Conservation (phyloP, 1,140 invertebrate genomes). For the Trachymyrmex septentrionalis region DNA sequence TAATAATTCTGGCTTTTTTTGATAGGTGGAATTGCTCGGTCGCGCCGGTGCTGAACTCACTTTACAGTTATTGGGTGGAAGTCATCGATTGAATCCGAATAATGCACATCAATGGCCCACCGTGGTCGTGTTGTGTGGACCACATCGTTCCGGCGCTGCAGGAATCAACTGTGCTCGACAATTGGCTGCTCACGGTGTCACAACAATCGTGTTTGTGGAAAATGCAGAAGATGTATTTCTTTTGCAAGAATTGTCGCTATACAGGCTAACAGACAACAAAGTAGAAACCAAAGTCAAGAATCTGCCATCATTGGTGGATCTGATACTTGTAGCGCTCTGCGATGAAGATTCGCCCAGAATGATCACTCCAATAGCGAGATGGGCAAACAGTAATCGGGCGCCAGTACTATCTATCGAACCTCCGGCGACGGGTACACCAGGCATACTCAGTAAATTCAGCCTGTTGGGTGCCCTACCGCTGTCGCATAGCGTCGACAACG, state of each 20-base stretch:
- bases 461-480: constrained; percentile 92
- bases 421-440: constrained; percentile 89
- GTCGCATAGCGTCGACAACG: constrained; percentile 90
- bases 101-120: constrained; percentile 94
- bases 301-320: constrained; percentile 89
- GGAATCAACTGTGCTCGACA: constrained; percentile 93
- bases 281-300: constrained; percentile 87
- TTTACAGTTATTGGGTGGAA: constrained; percentile 92
- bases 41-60: constrained; percentile 93
- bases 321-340: constrained; percentile 90
- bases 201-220: constrained; percentile 90
- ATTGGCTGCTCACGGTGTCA: constrained; percentile 93
- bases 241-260: constrained; percentile 89
- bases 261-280: constrained; percentile 88
- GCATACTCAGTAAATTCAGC: constrained; percentile 91
- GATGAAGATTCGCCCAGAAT: constrained; percentile 82
- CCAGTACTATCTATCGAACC: constrained; percentile 94
- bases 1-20: constrained; percentile 13
- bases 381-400: constrained; percentile 91
- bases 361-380: constrained; percentile 87
- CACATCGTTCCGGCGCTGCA: constrained; percentile 90
- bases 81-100: constrained; percentile 91
- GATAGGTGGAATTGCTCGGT: constrained; percentile 91
- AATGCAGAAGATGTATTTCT: constrained; percentile 85
- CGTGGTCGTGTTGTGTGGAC: constrained; percentile 92